A percentile compares a stretch with the other conserved stretches of the same genome.
phyloP scores from a whole-genome alignment of 2,888 invertebrate species.

The Crioceris asparagi region DNA sequence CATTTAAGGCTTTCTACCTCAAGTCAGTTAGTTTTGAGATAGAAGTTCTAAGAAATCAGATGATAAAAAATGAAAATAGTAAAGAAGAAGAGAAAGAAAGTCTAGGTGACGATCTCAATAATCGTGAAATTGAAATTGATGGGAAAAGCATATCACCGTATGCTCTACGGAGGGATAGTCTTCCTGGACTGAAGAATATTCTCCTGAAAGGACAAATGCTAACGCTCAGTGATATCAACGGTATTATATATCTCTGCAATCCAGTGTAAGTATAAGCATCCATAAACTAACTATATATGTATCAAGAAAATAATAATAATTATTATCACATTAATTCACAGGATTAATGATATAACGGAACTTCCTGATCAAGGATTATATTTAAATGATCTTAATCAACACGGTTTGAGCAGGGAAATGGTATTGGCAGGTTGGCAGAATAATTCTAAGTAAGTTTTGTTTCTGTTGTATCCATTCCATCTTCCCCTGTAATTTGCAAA shows the following conservation, averaged over 20 bases:
- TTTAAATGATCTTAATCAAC: conserved; percentile 74
- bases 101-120: conserved; percentile 16
- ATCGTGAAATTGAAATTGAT: conserved; percentile 27
- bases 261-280: conserved; percentile 71
- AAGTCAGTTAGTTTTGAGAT: conserved; percentile 79
- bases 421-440: conserved; percentile 80
- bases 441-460: conserved; percentile 48
- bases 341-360: conserved; percentile 76
- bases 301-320: background rate
- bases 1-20: conserved; percentile 69
- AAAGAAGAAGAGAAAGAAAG: conserved; percentile 10
- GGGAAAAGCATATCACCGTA: conserved; percentile 33
- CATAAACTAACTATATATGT: too few relatives aligned
- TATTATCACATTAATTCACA: conserved; percentile 26
- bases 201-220: conserved; percentile 80
- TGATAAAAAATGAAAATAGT: conserved; percentile 13
- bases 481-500: too few relatives aligned
- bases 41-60: conserved; percentile 51
- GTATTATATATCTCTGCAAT: conserved; percentile 76
- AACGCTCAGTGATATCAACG: conserved; percentile 66
- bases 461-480: too few relatives aligned
- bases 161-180: conserved; percentile 36
- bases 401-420: conserved; percentile 74
- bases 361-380: conserved; percentile 67
- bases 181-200: conserved; percentile 55